Conservation (phyloP, 2,888 invertebrate genomes). For the Euproctis similis region DNA sequence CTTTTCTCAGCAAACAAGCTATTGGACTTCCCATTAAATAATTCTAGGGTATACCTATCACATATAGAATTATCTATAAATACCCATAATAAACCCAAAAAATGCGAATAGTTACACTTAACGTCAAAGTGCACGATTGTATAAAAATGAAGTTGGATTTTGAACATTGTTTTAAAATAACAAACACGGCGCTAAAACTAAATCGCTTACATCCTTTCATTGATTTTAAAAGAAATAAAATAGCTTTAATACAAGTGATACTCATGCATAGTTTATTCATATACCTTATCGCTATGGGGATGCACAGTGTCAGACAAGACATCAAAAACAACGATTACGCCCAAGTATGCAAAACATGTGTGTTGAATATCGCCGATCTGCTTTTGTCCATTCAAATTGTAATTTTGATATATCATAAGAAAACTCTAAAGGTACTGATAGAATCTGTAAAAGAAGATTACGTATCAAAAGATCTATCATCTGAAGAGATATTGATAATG, state of each 20-base stretch:
- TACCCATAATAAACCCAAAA: too few relatives aligned
- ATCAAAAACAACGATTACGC: constrained; percentile 16
- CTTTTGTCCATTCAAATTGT: constrained; percentile 10
- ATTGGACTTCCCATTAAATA: too few relatives aligned
- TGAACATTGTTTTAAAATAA: constrained; percentile 16
- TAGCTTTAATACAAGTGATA: constrained; percentile 16
- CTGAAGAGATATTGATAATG: constrained; percentile 24
- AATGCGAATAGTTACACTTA: too few relatives aligned
- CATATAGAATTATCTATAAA: too few relatives aligned
- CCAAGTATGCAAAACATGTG: constrained; percentile 18
- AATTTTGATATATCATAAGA: constrained; percentile 24
- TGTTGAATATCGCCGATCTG: constrained; percentile 8
- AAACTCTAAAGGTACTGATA: constrained; percentile 22
- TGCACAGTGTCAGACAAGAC: constrained; percentile 17
- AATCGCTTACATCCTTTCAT: constrained; percentile 17
- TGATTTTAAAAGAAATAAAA: constrained; percentile 11
- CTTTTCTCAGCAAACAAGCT: too few relatives aligned
- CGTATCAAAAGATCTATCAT: constrained; percentile 10
- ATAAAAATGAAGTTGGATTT: constrained; percentile 22
- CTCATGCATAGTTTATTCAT: constrained; percentile 9
- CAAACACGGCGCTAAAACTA: constrained; percentile 11
- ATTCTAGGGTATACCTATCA: too few relatives aligned
- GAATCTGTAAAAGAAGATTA: constrained; percentile 31
- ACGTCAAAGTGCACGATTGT: too few relatives aligned
- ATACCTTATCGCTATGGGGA: background rate